Evolutionary conservation across 92 coral and sea anemone genomes (phyloP).

Genomic region (Galaxea fascicularis): DNA sequence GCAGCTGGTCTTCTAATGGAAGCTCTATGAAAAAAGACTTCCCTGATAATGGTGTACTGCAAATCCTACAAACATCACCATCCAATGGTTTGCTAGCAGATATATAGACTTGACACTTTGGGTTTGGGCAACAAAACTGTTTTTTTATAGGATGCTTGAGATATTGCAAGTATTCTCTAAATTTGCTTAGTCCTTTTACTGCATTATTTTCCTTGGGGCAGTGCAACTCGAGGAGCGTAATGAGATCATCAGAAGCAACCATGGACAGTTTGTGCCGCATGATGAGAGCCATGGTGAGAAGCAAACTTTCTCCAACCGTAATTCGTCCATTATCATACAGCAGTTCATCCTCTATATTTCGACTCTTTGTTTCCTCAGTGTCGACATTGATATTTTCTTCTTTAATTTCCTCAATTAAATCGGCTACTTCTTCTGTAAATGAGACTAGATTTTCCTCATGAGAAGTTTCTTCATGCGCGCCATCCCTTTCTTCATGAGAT

Average conservation of each 20-base stretch:
- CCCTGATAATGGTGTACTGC: conserved; percentile 40
- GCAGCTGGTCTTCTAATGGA: conserved; percentile 65
- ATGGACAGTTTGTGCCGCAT: conserved; percentile 52
- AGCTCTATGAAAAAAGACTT: conserved; percentile 59
- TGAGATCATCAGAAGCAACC: conserved; percentile 53
- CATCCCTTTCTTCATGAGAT: background rate
- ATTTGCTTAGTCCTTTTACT: conserved; percentile 38
- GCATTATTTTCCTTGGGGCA: conserved; percentile 54
- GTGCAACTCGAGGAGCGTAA: conserved; percentile 39
- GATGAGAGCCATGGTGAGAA: conserved; percentile 47
- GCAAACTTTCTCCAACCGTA: conserved; percentile 55
- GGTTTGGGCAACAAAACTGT: conserved; percentile 47
- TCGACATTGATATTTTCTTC: conserved; percentile 16
- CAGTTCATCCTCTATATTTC: conserved; percentile 13
- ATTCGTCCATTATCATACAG: conserved; percentile 40
- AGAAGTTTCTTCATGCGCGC: conserved; percentile 3
- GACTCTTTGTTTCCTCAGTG: conserved; percentile 8
- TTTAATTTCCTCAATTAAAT: conserved; percentile 28
- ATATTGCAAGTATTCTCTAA: conserved; percentile 30
- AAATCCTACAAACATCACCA: conserved; percentile 56
- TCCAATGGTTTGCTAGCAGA: conserved; percentile 50
- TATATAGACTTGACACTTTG: conserved; percentile 43
- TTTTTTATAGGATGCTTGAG: conserved; percentile 53
- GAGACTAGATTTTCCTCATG: background rate
- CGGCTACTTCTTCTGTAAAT: conserved; percentile 39